phyloP scores from a whole-genome alignment of 2,797 vertebrate species.

The Scolopax bukidnonensis region DNA sequence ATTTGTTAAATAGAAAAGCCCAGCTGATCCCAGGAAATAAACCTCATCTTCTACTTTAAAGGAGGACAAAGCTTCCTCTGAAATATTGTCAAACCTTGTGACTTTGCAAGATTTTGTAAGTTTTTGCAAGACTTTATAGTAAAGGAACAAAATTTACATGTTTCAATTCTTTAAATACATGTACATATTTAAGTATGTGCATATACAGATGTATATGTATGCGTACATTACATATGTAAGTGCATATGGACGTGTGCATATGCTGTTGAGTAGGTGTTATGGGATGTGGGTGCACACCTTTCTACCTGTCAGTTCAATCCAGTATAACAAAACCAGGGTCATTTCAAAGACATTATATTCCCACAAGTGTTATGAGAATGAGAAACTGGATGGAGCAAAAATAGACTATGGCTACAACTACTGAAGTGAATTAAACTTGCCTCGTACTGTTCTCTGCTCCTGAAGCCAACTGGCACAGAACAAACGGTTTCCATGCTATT shows the following conservation, averaged over 20 bases:
- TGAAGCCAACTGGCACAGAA: slow-evolving; percentile 19
- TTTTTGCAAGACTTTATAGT: neutral
- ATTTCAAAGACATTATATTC: slow-evolving; percentile 50
- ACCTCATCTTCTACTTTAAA: neutral
- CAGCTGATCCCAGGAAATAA: neutral
- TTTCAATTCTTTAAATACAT: neutral
- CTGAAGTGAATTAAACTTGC: slow-evolving; percentile 23
- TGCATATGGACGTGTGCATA: neutral
- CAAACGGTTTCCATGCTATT: neutral
- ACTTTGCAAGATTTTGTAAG: neutral
- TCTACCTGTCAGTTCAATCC: neutral
- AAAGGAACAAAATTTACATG: neutral
- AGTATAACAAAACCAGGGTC: neutral
- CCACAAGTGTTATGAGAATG: slow-evolving; percentile 38
- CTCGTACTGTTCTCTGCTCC: neutral
- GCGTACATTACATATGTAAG: neutral
- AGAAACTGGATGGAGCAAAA: slow-evolving; percentile 51
- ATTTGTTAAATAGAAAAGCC: neutral
- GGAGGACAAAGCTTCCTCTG: neutral
- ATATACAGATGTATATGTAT: neutral
- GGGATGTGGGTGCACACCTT: neutral
- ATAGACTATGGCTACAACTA: neutral
- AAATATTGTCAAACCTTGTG: neutral
- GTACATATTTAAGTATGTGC: neutral
- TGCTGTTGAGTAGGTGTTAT: neutral